phyloP scores from a whole-genome alignment of 2,113 vertebrate genomes.

The Bubalus kerabau region DNA sequence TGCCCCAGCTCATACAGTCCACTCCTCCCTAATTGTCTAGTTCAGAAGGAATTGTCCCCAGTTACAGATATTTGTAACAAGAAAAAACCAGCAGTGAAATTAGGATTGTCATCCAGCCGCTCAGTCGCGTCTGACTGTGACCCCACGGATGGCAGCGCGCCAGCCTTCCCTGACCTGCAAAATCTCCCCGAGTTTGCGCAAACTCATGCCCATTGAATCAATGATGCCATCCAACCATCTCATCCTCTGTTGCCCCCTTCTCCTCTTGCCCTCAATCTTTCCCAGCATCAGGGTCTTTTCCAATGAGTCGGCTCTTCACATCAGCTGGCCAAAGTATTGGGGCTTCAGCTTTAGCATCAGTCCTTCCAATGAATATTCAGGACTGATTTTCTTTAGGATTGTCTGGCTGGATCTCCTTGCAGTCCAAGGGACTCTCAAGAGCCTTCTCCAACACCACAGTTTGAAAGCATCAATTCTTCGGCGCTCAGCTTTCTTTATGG shows the following conservation, averaged over 20 bases:
- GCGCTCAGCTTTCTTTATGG: background rate
- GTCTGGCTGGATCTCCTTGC: background rate
- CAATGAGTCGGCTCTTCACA: background rate
- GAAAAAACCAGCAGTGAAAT: background rate
- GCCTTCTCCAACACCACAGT: background rate
- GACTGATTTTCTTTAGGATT: background rate
- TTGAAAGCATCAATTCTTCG: background rate
- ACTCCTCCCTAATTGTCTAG: background rate
- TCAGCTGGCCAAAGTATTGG: background rate
- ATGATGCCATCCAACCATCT: background rate
- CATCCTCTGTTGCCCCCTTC: background rate
- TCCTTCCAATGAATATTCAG: background rate
- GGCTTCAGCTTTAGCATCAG: background rate
- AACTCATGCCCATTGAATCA: background rate
- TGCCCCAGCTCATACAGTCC: background rate
- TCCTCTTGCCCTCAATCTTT: background rate
- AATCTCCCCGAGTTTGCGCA: background rate
- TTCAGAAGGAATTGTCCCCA: background rate
- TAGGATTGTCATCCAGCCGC: background rate
- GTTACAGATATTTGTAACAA: background rate
- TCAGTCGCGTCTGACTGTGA: background rate
- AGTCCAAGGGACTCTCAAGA: background rate
- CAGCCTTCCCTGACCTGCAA: background rate
- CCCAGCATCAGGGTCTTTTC: background rate
- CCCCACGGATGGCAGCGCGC: background rate